Base-by-base conservation (phyloP, 2,113 vertebrate species). In the Accipiter virgatus region DNA sequence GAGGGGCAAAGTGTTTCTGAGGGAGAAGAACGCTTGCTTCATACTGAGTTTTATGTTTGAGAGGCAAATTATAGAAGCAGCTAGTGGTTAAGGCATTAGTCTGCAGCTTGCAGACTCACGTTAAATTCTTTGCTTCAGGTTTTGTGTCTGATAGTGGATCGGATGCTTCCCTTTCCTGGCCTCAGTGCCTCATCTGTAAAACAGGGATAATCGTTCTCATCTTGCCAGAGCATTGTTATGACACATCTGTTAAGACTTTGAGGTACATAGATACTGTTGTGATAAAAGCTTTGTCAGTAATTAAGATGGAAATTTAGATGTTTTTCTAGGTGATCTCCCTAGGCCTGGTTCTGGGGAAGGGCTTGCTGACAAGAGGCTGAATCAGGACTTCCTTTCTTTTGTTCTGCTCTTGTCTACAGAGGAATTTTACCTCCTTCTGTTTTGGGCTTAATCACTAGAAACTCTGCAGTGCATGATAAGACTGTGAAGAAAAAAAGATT, bases 401-500 rank as follows among this genome's bases (percentile, higher is more conserved):
- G 25, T 92, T 93, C 61, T 27, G 19, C 80, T 65, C 55, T 72
- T 34, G 18, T 21, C 45, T 62, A 32, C 77, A 67, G 70, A 26
- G 34, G 48, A 32, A 45, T 66, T 91, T 90, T 75, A 27, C 83
- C 38, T 53, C 20, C 45, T 87, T 78, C 68, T 63, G 25, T 63
- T 71, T 67, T 36, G 40, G 45, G 48, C 61, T 90, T 97, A 88
- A 92, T 94, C 91, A 56, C 72, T 86, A 36, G 59, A 86, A 97
- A 94, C 59, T 87, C 93, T 74, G 82, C 63, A 81, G 68, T 71
- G 81, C 45, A 4, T 63, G 73, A 83, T 90, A 89, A 95, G 84
- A 61, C 72, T 86, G 81, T 48, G 88, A 96, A 79, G 81, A 62
- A 94, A 87, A 77, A 63, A 65, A 88, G 89, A 96, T 92, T 79